Percentiles rank a stretch among this genome's conserved stretches.
Conservation (phyloP, 2,797 vertebrate genomes). For the Parauchenoglanis punctatus region DNA sequence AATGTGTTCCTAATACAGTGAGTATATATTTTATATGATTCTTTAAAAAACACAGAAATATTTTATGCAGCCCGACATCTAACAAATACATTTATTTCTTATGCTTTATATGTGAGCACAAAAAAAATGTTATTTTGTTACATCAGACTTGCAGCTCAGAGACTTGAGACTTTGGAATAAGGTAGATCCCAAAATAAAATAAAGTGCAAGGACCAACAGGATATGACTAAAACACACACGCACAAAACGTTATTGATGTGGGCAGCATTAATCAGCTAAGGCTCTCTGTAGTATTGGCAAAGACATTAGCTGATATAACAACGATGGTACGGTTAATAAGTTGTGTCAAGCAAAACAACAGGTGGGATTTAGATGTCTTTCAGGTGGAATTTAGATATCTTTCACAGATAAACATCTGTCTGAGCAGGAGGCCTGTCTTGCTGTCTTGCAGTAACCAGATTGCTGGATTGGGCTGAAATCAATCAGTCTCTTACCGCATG, state of each 20-base stretch:
- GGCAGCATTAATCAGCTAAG: not conserved
- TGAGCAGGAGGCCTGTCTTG: constrained; percentile 21
- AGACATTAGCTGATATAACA: constrained; percentile 5
- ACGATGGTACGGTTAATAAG: not conserved
- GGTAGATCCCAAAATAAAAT: not conserved
- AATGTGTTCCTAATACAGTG: not conserved
- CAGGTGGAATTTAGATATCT: constrained; percentile 5
- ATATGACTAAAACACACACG: not conserved
- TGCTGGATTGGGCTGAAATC: constrained; percentile 19
- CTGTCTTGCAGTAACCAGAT: constrained; percentile 30
- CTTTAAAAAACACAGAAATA: not conserved
- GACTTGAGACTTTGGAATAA: not conserved
- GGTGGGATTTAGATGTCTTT: constrained; percentile 10
- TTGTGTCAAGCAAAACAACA: constrained; percentile 11
- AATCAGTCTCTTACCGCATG: constrained; percentile 11
- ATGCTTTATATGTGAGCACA: not conserved
- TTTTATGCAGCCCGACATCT: not conserved
- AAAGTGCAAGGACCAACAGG: not conserved
- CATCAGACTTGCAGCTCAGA: not conserved
- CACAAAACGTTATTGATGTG: not conserved
- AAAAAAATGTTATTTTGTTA: not conserved
- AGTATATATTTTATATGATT: not conserved
- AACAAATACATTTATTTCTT: not conserved
- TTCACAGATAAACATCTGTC: constrained; percentile 49
- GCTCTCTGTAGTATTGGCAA: not conserved